phyloP scores from a whole-genome alignment of 2,888 invertebrate species.

The Orthonevra nobilis region DNA sequence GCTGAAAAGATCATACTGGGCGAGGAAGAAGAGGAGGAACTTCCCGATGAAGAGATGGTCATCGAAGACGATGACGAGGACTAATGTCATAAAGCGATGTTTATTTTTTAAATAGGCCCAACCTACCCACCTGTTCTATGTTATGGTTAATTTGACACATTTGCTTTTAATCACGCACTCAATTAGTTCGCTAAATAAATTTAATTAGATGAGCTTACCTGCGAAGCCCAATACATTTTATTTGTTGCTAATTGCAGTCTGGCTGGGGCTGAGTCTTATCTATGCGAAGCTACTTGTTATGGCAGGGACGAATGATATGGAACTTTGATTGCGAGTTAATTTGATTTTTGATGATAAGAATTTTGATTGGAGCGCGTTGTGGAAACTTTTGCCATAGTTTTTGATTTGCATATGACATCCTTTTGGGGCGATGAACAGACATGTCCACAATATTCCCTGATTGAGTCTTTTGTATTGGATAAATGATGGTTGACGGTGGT shows the following conservation, averaged over 20 bases:
- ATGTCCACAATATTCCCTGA: no score
- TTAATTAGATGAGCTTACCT: conserved; percentile 24
- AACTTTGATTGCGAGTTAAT: conserved; percentile 31
- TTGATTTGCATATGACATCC: not conserved
- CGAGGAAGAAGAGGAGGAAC: conserved; percentile 71
- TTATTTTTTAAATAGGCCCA: no score
- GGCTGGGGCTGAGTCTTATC: not conserved
- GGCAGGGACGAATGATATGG: conserved; percentile 10
- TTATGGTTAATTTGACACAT: conserved; percentile 6
- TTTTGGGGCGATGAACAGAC: not conserved
- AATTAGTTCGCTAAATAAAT: conserved; percentile 22
- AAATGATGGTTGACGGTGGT: no score
- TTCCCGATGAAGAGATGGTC: conserved; percentile 60
- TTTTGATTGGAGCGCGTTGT: conserved; percentile 3
- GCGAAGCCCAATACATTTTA: not conserved
- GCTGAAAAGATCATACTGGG: conserved; percentile 84
- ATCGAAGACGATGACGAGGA: conserved; percentile 38
- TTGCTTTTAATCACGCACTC: not conserved
- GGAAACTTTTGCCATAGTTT: conserved; percentile 7
- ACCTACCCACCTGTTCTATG: not conserved
- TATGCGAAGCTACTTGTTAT: not conserved
- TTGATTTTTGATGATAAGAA: conserved; percentile 54
- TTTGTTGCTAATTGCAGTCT: conserved; percentile 6
- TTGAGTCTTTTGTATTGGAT: no score
- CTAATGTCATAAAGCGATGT: not conserved